These are phyloP conservation scores for Holothuria glaberrima DNA, from an alignment of 35 echinoderm and acorn worm species.

Conservation along the genomic window DNA sequence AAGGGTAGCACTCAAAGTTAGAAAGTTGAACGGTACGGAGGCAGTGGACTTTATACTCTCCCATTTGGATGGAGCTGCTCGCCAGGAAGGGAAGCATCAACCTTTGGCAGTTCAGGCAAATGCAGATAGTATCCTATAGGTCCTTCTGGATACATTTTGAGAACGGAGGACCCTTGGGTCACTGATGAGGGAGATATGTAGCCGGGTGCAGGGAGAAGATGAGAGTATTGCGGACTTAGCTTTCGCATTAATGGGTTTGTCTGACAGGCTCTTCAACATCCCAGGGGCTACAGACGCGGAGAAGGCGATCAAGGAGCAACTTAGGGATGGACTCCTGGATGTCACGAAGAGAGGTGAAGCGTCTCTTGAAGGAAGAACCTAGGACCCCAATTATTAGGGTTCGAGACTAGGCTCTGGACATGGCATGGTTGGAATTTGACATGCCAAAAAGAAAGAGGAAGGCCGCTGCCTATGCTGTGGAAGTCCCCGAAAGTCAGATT, in stretches of 20 bases:
- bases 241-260: too few species aligned
- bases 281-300: not conserved
- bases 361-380: not conserved
- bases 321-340: too few species aligned
- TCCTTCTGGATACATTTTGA: not conserved
- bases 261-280: too few species aligned
- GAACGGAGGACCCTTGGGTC: too few species aligned
- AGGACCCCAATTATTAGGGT: slow-evolving; percentile 3
- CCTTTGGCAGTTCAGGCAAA: not conserved
- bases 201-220: too few species aligned
- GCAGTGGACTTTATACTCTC: too few species aligned
- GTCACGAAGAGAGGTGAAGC: slow-evolving; percentile 22
- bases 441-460: too few species aligned
- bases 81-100: slow-evolving; percentile 1
- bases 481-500: not conserved
- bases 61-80: not conserved
- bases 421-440: not conserved
- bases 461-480: not conserved
- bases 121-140: too few species aligned
- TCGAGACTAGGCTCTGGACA: slow-evolving; percentile 16
- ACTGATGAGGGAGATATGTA: too few species aligned
- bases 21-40: too few species aligned
- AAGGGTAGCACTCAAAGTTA: too few species aligned
- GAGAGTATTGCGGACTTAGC: too few species aligned
- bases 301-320: slow-evolving; percentile 21